phyloP scores from a whole-genome alignment of 2,888 invertebrate species.

The Mellilla xanthometata region DNA sequence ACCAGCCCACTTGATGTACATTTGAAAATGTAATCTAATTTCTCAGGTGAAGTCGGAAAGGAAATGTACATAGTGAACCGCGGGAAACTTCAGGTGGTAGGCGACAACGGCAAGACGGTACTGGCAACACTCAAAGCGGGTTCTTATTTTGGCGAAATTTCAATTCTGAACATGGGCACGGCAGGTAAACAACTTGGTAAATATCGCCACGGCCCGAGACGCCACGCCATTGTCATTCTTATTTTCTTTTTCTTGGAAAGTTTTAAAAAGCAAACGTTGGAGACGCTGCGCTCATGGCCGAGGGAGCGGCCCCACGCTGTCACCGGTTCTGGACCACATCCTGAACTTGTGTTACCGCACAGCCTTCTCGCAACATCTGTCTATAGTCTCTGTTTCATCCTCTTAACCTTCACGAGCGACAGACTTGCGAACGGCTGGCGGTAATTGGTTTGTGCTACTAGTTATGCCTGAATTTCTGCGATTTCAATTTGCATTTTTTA shows the following conservation, averaged over 20 bases:
- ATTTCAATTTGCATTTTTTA: constrained; percentile 35
- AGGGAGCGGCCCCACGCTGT: constrained; percentile 76
- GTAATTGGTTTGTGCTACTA: constrained; percentile 54
- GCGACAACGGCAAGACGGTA: constrained; percentile 97
- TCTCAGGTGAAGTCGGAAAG: constrained; percentile 98
- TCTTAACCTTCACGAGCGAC: constrained; percentile 11
- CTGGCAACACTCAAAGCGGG: constrained; percentile 98
- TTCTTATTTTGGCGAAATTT: constrained; percentile 99
- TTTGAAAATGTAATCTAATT: constrained; percentile 6
- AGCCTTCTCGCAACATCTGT: constrained; percentile 33
- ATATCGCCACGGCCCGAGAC: constrained; percentile 87
- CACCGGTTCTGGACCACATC: constrained; percentile 78
- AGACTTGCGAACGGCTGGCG: constrained; percentile 46
- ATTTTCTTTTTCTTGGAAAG: constrained; percentile 68
- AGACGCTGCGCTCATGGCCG: constrained; percentile 81
- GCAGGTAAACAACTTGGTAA: constrained; percentile 99
- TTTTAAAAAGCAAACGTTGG: constrained; percentile 77
- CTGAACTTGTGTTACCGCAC: constrained; percentile 48
- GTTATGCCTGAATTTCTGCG: constrained; percentile 61
- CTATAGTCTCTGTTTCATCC: constrained; percentile 7
- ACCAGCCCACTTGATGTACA: no score
- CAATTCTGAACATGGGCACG: constrained; percentile 99
- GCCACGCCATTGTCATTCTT: constrained; percentile 80
- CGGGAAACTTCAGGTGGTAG: constrained; percentile 96
- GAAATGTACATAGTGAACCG: constrained; percentile 99